Conservation (phyloP, 2,888 invertebrate genomes). For the Brenthis hecate region DNA sequence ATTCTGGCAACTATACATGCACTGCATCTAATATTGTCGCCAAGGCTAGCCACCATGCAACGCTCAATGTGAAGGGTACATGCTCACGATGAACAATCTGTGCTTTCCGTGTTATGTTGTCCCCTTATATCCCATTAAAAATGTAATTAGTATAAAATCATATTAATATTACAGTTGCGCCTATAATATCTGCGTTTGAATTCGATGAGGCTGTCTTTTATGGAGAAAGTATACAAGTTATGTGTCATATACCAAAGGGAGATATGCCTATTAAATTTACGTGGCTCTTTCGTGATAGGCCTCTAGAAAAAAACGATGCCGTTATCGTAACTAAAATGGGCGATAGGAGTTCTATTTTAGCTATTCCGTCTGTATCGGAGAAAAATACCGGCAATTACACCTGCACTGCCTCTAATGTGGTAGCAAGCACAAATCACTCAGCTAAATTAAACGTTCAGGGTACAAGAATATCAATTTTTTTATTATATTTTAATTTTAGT, state of each 20-base stretch:
- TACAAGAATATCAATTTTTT: constrained; percentile 66
- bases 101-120: constrained; percentile 60
- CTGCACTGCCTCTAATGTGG: constrained; percentile 87
- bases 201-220: constrained; percentile 80
- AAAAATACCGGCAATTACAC: constrained; percentile 89
- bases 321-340: constrained; percentile 82
- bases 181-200: constrained; percentile 83
- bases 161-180: constrained; percentile 78
- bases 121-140: constrained; percentile 38
- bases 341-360: constrained; percentile 83
- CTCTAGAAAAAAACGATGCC: constrained; percentile 64
- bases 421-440: constrained; percentile 85
- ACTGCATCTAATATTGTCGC: constrained; percentile 85
- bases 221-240: constrained; percentile 82
- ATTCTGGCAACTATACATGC: constrained; percentile 87
- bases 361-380: constrained; percentile 85
- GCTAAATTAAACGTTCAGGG: constrained; percentile 86
- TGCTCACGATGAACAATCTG: constrained; percentile 57
- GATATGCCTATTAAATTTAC: constrained; percentile 87
- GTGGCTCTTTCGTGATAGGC: constrained; percentile 86
- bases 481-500: constrained; percentile 52
- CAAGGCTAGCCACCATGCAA: constrained; percentile 81
- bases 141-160: constrained; percentile 40
- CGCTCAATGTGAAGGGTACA: constrained; percentile 85
- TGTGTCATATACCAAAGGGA: constrained; percentile 84